A percentile compares a stretch with the other conserved stretches of the same genome.
These are phyloP conservation scores for Lindbergichthys nudifrons DNA, from an alignment of 2,797 vertebrate genomes.

Conservation along the genomic window DNA sequence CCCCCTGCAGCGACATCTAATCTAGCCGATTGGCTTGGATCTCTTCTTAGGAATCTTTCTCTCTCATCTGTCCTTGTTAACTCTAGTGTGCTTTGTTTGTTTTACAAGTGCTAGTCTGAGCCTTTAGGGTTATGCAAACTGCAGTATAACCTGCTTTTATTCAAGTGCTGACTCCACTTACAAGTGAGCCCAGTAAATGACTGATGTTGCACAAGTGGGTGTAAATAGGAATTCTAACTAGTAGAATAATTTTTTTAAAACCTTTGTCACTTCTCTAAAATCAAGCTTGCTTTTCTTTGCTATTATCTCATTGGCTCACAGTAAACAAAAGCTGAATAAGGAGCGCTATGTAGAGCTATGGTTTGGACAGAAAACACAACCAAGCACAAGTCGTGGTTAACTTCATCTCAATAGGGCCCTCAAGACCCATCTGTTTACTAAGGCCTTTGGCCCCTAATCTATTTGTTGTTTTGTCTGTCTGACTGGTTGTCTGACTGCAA, in stretches of 20 bases:
- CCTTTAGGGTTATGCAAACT: background rate
- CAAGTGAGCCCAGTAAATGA: background rate
- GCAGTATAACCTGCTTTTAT: background rate
- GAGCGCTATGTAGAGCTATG: background rate
- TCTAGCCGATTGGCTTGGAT: no score
- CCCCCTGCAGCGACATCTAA: no score
- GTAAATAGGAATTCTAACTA: background rate
- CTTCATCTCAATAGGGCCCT: background rate
- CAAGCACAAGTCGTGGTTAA: background rate
- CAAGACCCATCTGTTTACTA: no score
- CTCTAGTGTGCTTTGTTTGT: background rate
- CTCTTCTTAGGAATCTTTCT: background rate
- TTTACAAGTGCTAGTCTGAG: background rate
- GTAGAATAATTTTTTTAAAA: background rate
- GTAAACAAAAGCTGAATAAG: background rate
- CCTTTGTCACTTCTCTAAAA: background rate
- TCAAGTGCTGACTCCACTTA: background rate
- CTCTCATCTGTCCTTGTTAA: background rate
- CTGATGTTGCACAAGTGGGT: background rate
- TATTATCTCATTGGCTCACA: background rate
- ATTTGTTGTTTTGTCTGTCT: no score
- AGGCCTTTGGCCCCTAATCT: no score
- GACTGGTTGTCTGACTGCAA: no score
- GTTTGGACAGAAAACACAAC: background rate
- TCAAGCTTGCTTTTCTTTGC: conserved; percentile 4